These are phyloP conservation scores for Tuta absoluta DNA, from an alignment of 2,888 invertebrate genomes.

Conservation along the genomic window DNA sequence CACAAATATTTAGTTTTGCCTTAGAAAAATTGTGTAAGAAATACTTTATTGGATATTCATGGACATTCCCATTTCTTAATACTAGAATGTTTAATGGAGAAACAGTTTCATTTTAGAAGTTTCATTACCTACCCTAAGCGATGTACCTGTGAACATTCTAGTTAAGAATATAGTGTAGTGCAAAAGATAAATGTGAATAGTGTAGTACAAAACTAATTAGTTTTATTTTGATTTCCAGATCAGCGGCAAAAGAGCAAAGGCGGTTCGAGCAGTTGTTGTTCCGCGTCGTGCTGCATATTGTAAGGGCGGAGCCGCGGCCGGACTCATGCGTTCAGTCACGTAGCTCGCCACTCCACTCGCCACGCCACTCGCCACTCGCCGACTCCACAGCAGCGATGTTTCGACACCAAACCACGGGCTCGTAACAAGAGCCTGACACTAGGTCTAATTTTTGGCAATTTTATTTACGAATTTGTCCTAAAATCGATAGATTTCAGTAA, in stretches of 20 bases:
- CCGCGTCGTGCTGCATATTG: conserved; percentile 95
- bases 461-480: conserved; percentile 41
- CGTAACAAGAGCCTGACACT: conserved; percentile 34
- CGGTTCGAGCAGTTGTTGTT: conserved; percentile 96
- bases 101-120: too few relatives aligned
- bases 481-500: conserved; percentile 7
- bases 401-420: conserved; percentile 45
- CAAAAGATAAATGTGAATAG: too few relatives aligned
- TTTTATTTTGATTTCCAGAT: conserved; percentile 83
- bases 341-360: conserved; percentile 21
- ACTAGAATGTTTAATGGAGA: too few relatives aligned
- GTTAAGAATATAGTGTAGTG: too few relatives aligned
- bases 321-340: conserved; percentile 67
- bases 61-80: not conserved
- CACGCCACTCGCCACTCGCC: conserved; percentile 3
- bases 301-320: conserved; percentile 79
- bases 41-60: not conserved
- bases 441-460: conserved; percentile 7
- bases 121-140: too few relatives aligned
- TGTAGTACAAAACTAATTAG: not conserved
- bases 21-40: too few relatives aligned
- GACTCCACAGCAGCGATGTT: conserved; percentile 49
- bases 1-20: too few relatives aligned
- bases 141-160: not conserved
- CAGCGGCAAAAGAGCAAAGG: conserved; percentile 98